Evolutionary conservation across 37 sponge, comb jelly and placozoan species (phyloP), one percentile per base, ranked within the genome.

Genomic region (Amphimedon queenslandica): DNA sequence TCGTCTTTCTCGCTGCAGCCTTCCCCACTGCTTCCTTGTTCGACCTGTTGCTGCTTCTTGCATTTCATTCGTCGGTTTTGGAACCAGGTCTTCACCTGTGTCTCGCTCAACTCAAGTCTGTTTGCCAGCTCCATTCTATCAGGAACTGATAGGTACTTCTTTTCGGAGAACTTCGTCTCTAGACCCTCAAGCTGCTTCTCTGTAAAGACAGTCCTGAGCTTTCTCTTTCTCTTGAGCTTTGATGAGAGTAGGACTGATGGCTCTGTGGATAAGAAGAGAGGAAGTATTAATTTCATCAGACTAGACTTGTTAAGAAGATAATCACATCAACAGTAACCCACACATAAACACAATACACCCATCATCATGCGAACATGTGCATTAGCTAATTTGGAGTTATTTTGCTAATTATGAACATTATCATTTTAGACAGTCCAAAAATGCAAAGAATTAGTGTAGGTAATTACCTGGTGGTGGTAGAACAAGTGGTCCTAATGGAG

Each of bases 31-130:
- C n/a, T n/a, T n/a, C n/a, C n/a, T n/a, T n/a, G n/a, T 29, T 79
- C 80, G 1, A 63, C 36, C 34, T 79, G 73, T 41, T 73, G 80
- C 71, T 82, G 80, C 56, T 94, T 94, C 79, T 95, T 95, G 87
- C 91, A 88, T 42, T 95, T 95, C 89, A 90, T 95, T 64, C 96
- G 39, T 57, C 96, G 74, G 78, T 95, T 95, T 67, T 95, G 96
- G 63, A 95, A 95, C 96, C 96, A 95, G 1, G 96, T 95, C 57
- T 95, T 95, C 18, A 96, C 97, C 71, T 96, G 97, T 55, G 88
- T 92, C 41, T 96, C 97, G n/a, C 89, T 88, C 32, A 96, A 81
- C 11, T 90, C 93, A 34, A 96, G 75, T 56, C 77, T 67, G 24
- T 78, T 74, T 4, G 97, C 97, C 16, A 96, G 71, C 63, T 90